Base-by-base conservation (phyloP, 2,888 invertebrate genomes). In the Coelinius sp. region DNA sequence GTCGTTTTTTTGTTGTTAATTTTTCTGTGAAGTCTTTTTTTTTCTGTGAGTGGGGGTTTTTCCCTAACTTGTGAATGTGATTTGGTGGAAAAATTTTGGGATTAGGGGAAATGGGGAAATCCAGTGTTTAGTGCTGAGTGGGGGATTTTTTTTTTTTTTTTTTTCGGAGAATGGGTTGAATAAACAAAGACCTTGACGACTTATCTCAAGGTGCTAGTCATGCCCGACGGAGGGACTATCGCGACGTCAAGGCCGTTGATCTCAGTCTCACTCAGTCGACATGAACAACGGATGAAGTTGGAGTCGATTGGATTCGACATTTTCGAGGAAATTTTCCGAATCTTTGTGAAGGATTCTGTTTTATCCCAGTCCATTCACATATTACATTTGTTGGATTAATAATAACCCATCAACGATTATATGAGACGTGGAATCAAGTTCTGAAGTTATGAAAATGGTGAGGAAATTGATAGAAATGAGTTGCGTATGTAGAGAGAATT, bases 171-270 rank as follows among this genome's bases (percentile, higher is more conserved):
- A 49, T 49, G 49, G 20, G 22, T n/a, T n/a, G n/a, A n/a, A 49
- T 17, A 49, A 5, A 2, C 7, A 10, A 20, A 8, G 22, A 31
- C 59, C 59, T 59, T 59, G 59, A 59, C 17, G 31, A 25, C 7
- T 56, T 31, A 14, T 56, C 31, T 52, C 24, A 52, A 52, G 52
- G 52, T 31, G 31, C 56, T 12, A 4, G 59, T n/a, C n/a, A 59
- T 35, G 31, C 8, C 35, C 35, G 59, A 59, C 31, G 59, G 59
- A 35, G 31, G 31, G 7, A 59, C n/a, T 3, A 31, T 7, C 5
- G 0, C 53, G 22, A 53, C 59, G 35, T 35, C 59, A 59, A 59
- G 59, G 31, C 31, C 10, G 35, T 14, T 59, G 17, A 17, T 8
- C 7, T 27, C 27, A 10, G n/a, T 10, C 1, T 17, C 31, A 4